Base-by-base conservation (phyloP, 2,888 invertebrate species). In the Volucella inanis region DNA sequence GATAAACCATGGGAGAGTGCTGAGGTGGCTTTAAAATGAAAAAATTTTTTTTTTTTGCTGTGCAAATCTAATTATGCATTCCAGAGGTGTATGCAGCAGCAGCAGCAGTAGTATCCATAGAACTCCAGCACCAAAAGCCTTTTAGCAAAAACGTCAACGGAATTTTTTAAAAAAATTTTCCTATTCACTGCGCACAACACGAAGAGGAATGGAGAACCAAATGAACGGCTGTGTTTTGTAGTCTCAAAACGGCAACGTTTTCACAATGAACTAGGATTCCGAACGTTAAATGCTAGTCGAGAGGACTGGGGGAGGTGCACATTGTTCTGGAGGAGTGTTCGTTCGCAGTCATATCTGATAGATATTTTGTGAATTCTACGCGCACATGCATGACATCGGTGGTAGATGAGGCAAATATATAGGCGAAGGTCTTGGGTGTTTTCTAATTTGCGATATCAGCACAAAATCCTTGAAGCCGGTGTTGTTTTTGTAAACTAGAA, bases 381-480 rank as follows among this genome's bases (percentile, higher is more conserved):
- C 85, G 76, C 76, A 81, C 62, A 68, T 59, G 62, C 22, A 14
- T 54, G 18, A 54, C 52, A 80, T 68, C 14, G 54, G 57, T 68
- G 70, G 65, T 61, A 68, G 74, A 55, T 54, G 68, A 52, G 47
- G 43, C 67, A 57, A 64, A 55, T 41, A 67, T 61, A 65, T 6
- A 31, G 31, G 31, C 31, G 47, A 59, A 22, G 68, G 59, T 80
- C 75, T 75, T 65, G 70, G 31, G 31, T 65, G 76, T 76, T 85
- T 81, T 85, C 85, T 81, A 76, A 84, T 85, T 81, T 85, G 85
- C 76, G 76, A 85, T 85, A 81, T 85, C 85, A 85, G 85, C 81
- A 31, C 31, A 64, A 81, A 76, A 85, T 81, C 68, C 76, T 67
- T 77, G 43, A 3, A 18, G 14, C 15, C 39, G 18, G 64, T 72